Evolutionary conservation across 2,797 vertebrate genomes (phyloP), one percentile per base, ranked within the genome.

Genomic region (Coregonus ussuriensis): DNA sequence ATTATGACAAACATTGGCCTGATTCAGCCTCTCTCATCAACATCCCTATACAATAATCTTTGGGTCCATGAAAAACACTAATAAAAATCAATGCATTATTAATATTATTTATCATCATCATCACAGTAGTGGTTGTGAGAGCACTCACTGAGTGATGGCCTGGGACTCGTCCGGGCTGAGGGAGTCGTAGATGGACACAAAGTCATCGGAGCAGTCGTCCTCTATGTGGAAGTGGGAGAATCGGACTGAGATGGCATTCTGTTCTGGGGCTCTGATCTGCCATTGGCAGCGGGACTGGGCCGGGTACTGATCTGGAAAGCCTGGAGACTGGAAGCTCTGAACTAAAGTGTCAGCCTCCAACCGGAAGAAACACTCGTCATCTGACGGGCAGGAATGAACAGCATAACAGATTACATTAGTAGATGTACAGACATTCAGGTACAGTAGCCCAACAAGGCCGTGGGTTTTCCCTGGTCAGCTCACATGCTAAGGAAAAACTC

Each of bases 111-210:
- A 54, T 15, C 18, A 56, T 54, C 53, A 15, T 15, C 13, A 41
- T 41, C 41, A 41, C 18, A 56, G 53, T 56, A 15, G 14, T 52
- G 31, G 41, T 13, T 15, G 25, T 14, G 63, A 4, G 29, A 54
- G 3, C 21, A 91, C 95, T 94, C 86, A 95, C 95, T 88, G 80
- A 68, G 93, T 95, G 84, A 95, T 94, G 77, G 91, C 91, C 67
- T 91, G 89, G 16, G 92, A 88, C 1, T 90, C 79, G 0, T 94
- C 94, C 1, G 95, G 89, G 81, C 93, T 95, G 70, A 96, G 81
- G 0, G 94, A 95, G 83, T 96, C 90, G 29, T 89, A 95, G 79
- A 95, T 92, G 77, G 77, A 89, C 66, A 96, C 93, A 71, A 92
- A 95, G 83, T 95, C 93, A 1, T 90, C 87, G 0, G 25, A 56